Conservation (phyloP, 2,888 invertebrate genomes). For the Drosophila gaucha region DNA sequence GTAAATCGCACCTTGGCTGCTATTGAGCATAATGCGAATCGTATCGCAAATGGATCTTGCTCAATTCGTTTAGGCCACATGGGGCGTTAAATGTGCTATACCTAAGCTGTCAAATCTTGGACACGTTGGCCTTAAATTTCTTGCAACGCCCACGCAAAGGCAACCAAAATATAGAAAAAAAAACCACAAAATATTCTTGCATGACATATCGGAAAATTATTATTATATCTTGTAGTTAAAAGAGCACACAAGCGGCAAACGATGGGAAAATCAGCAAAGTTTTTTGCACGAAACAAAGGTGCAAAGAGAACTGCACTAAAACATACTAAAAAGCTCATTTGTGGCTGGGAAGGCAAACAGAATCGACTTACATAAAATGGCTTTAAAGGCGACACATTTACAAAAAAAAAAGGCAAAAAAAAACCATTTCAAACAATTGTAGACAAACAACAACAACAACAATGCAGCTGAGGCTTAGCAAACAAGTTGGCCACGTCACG, state of each 20-base stretch:
- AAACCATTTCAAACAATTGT: constrained; percentile 64
- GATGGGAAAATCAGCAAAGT: constrained; percentile 60
- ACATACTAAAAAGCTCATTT: constrained; percentile 39
- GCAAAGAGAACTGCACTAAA: constrained; percentile 37
- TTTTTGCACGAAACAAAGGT: constrained; percentile 38
- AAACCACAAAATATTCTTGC: constrained; percentile 55
- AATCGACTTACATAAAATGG: constrained; percentile 77
- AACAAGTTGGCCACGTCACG: constrained; percentile 81
- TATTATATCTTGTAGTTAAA: constrained; percentile 70
- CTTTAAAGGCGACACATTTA: constrained; percentile 81
- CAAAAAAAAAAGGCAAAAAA: constrained; percentile 56
- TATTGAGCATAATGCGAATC: constrained; percentile 1
- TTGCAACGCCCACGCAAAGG: constrained; percentile 44
- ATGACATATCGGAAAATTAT: constrained; percentile 78
- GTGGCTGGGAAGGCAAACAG: constrained; percentile 61
- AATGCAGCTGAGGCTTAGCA: constrained; percentile 41
- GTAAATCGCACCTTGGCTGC: background rate
- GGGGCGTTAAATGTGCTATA: constrained; percentile 38
- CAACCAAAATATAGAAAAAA: constrained; percentile 12
- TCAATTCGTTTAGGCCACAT: constrained; percentile 45
- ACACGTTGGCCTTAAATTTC: constrained; percentile 38
- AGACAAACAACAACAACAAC: constrained; percentile 37
- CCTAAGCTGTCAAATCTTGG: constrained; percentile 47
- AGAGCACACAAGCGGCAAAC: constrained; percentile 68
- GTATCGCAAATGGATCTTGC: constrained; percentile 27